Evolutionary conservation across 2,888 invertebrate genomes (phyloP), one percentile per base, ranked within the genome.

Genomic region (Poecilobothrus nobilitatus): DNA sequence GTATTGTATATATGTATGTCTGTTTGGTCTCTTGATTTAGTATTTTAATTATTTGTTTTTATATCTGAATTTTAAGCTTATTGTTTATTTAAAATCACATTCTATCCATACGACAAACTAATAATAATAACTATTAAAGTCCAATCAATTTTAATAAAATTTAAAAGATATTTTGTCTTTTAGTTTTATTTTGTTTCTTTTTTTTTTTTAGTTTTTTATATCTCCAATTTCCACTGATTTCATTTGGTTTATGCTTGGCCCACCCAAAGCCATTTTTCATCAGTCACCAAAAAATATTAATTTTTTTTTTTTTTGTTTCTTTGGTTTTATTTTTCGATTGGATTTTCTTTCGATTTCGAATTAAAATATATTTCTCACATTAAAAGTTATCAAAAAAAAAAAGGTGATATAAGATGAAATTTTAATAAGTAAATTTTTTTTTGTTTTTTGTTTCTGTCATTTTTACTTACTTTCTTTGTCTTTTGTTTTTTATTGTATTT

Each of bases 321-420:
- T 34, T 34, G 34, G 5, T 44, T 44, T 44, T 9, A 44, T 10
- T 44, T 10, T 44, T 44, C n/a, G n/a, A n/a, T 44, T 44, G 34
- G 8, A 34, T 44, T 9, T 12, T 9, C 3, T 44, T 44, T 53
- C 53, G 53, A 53, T 18, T 53, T 53, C 18, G 18, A 53, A 53
- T 53, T 53, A 53, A 53, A 53, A 53, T 53, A 53, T 53, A 53
- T 53, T 53, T 53, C 53, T 53, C 53, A 53, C 53, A 53, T 53
- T 53, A 53, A 53, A 53, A 53, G 18, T 53, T 53, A 53, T 53
- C 53, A 53, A 53, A 53, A 53, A 27, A 27, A 27, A 27, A 27
- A 27, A 27, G 27, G 27, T 27, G 27, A 27, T 4, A 27, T 27
- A 27, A 27, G 27, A 27, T 27, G 27, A 27, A 27, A 27, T 27